Conservation (phyloP, 2,888 invertebrate species). For the Blera fallax region DNA sequence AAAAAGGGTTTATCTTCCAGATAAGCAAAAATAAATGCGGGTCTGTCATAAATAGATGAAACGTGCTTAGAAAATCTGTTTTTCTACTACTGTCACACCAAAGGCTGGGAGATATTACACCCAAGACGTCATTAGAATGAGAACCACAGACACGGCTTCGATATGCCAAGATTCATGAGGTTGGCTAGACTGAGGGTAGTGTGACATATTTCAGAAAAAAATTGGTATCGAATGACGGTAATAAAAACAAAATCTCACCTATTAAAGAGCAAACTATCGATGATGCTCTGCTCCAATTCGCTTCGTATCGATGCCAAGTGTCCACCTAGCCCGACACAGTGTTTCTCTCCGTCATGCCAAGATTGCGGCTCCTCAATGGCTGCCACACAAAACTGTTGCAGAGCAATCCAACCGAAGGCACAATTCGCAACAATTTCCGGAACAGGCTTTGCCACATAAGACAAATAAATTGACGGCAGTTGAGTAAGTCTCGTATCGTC, state of each 20-base stretch:
- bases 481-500: background rate
- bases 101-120: no score
- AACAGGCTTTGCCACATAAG: constrained; percentile 86
- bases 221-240: no score
- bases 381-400: constrained; percentile 86
- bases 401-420: constrained; percentile 87
- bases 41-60: no score
- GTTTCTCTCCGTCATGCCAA: constrained; percentile 87
- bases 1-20: no score
- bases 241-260: constrained; percentile 83
- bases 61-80: no score
- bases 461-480: constrained; percentile 84
- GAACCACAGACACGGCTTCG: no score
- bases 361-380: constrained; percentile 83
- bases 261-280: constrained; percentile 86
- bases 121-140: no score
- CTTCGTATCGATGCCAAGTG: constrained; percentile 87
- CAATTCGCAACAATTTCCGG: constrained; percentile 86
- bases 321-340: constrained; percentile 85
- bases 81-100: no score
- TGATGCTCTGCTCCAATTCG: constrained; percentile 85
- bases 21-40: no score
- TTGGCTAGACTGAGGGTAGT: no score
- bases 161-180: no score
- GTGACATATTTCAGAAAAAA: no score